Evolutionary conservation across 2,797 vertebrate species (phyloP).

Genomic region (Rhodeus uyekii): DNA sequence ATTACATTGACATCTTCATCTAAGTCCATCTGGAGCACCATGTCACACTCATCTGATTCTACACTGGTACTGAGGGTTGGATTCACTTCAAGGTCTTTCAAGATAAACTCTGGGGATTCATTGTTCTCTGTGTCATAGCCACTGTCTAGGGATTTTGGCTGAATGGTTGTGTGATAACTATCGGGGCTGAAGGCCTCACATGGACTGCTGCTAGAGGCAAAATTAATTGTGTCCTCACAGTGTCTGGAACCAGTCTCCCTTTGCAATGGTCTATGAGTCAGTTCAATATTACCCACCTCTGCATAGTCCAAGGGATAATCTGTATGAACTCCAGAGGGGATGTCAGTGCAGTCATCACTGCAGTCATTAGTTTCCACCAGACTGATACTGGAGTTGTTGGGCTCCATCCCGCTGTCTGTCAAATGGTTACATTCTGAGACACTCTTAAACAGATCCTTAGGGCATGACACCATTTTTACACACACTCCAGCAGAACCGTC

Average conservation of each 20-base stretch:
- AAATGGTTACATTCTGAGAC: constrained; percentile 60
- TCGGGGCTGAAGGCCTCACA: constrained; percentile 79
- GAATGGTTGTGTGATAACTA: constrained; percentile 72
- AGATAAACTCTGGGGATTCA: constrained; percentile 91
- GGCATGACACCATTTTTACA: constrained; percentile 67
- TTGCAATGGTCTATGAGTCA: constrained; percentile 74
- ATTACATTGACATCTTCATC: constrained; percentile 57
- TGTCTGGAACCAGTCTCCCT: constrained; percentile 79
- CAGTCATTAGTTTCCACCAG: constrained; percentile 76
- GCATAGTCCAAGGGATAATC: constrained; percentile 80
- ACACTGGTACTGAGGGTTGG: constrained; percentile 64
- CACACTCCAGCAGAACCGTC: constrained; percentile 55
- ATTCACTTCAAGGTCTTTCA: constrained; percentile 83
- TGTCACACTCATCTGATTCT: constrained; percentile 66
- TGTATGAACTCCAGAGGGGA: constrained; percentile 81
- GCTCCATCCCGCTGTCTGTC: constrained; percentile 54
- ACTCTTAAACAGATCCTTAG: constrained; percentile 57
- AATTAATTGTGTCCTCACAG: constrained; percentile 79
- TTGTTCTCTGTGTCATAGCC: constrained; percentile 98
- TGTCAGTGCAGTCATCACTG: constrained; percentile 81
- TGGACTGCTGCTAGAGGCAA: constrained; percentile 80
- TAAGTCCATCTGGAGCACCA: constrained; percentile 72
- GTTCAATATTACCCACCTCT: constrained; percentile 74
- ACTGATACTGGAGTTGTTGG: constrained; percentile 68
- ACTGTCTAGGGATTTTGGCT: constrained; percentile 90